Percentiles rank a stretch among this genome's conserved stretches.
Evolutionary conservation across 1,140 invertebrate species (phyloP).

Genomic region (Onthophagus taurus): DNA sequence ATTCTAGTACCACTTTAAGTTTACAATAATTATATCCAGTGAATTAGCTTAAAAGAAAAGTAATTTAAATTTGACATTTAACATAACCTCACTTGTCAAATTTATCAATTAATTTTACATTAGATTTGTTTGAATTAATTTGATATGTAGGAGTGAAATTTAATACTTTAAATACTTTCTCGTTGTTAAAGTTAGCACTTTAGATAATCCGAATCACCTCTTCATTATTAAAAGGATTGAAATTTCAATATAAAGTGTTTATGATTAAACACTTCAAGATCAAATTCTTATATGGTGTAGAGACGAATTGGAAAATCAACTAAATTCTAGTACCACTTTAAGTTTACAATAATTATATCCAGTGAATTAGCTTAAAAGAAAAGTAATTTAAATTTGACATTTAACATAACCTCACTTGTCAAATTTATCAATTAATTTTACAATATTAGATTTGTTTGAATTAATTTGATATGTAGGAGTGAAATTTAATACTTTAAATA

Average conservation of each 20-base stretch:
- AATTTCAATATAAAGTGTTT: conserved; percentile 58
- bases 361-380: conserved; percentile 65
- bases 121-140: background rate
- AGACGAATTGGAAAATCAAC: conserved; percentile 61
- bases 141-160: too few species aligned
- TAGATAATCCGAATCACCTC: too few species aligned
- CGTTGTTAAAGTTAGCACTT: too few species aligned
- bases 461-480: too few species aligned
- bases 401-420: background rate
- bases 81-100: background rate
- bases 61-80: too few species aligned
- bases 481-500: too few species aligned
- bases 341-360: conserved; percentile 68
- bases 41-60: conserved; percentile 62
- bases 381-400: too few species aligned
- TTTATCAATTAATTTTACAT: conserved; percentile 2
- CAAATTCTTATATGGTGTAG: conserved; percentile 43
- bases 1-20: conserved; percentile 58
- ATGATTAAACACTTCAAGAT: background rate
- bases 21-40: conserved; percentile 70
- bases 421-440: background rate
- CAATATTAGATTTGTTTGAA: too few species aligned
- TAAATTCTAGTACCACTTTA: conserved; percentile 59
- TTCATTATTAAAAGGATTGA: conserved; percentile 81
- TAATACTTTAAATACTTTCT: too few species aligned